Percentiles rank a stretch among this genome's conserved stretches.
Conservation (phyloP, 2,113 vertebrate species). For the Macrotus californicus region DNA sequence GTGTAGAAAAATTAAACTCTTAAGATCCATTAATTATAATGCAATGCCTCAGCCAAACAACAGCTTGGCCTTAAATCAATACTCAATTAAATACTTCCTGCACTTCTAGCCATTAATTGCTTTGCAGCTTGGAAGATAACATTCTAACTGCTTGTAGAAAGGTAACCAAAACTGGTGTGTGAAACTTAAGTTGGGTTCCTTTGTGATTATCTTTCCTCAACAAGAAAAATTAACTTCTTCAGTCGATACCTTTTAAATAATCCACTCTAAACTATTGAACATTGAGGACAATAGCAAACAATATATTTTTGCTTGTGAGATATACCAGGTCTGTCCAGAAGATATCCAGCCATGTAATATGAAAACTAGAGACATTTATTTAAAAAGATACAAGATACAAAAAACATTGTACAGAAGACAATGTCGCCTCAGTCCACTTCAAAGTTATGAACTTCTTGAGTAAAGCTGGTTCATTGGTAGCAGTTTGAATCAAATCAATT, state of each 20-base stretch:
- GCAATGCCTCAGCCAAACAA: conserved; percentile 52
- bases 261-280: conserved; percentile 21
- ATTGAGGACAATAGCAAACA: neutral
- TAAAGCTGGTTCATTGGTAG: no score
- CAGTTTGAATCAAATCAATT: no score
- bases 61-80: conserved; percentile 76
- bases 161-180: conserved; percentile 48
- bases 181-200: conserved; percentile 16
- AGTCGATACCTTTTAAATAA: neutral
- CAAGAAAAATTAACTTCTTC: conserved; percentile 46
- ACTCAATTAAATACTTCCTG: conserved; percentile 77
- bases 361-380: no score
- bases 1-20: conserved; percentile 63
- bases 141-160: conserved; percentile 62
- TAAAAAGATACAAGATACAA: no score
- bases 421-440: no score
- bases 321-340: neutral
- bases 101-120: conserved; percentile 70
- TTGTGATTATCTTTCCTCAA: conserved; percentile 35
- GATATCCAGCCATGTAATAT: no score
- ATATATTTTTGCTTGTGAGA: neutral
- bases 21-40: conserved; percentile 62
- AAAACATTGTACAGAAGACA: no score
- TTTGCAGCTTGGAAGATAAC: conserved; percentile 65
- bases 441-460: no score